These are phyloP conservation scores for Thaleichthys pacificus DNA, from an alignment of 2,797 vertebrate species.

Conservation along the genomic window DNA sequence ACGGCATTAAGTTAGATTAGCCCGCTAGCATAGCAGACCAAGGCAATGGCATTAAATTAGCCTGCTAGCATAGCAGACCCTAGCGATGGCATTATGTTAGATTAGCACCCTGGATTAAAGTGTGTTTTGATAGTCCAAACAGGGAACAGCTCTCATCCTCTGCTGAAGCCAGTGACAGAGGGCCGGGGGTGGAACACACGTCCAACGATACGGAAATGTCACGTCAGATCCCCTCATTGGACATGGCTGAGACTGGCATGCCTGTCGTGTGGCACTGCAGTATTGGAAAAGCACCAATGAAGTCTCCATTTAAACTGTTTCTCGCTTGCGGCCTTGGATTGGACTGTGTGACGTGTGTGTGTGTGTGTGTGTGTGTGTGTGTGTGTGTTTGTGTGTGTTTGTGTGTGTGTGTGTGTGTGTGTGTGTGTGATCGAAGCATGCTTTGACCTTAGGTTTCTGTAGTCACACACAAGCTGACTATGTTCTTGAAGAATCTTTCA, in stretches of 20 bases:
- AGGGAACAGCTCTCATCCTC: constrained; percentile 49
- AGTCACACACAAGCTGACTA: constrained; percentile 20
- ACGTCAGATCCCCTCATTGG: constrained; percentile 51
- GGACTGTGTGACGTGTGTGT: no score
- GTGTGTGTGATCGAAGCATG: not conserved
- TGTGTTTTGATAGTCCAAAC: constrained; percentile 55
- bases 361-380: no score
- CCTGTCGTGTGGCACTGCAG: not conserved
- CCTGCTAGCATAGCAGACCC: constrained; percentile 40
- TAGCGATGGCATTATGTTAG: constrained; percentile 42
- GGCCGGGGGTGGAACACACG: no score
- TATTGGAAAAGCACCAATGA: not conserved
- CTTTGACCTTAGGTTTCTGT: not conserved
- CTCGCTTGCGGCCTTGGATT: no score
- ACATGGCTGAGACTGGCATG: constrained; percentile 38
- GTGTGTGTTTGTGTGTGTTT: no score
- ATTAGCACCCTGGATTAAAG: constrained; percentile 35
- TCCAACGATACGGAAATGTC: constrained; percentile 51
- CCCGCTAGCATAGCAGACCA: constrained; percentile 40
- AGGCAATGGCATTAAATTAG: constrained; percentile 39
- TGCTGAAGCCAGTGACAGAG: constrained; percentile 13
- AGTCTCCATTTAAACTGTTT: no score
- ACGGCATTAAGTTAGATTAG: constrained; percentile 38
- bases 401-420: no score
- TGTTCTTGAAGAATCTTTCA: constrained; percentile 44